Base-by-base conservation (phyloP, 30 jellyfish, hydroid and myxozoan genomes). In the Sanderia malayensis region DNA sequence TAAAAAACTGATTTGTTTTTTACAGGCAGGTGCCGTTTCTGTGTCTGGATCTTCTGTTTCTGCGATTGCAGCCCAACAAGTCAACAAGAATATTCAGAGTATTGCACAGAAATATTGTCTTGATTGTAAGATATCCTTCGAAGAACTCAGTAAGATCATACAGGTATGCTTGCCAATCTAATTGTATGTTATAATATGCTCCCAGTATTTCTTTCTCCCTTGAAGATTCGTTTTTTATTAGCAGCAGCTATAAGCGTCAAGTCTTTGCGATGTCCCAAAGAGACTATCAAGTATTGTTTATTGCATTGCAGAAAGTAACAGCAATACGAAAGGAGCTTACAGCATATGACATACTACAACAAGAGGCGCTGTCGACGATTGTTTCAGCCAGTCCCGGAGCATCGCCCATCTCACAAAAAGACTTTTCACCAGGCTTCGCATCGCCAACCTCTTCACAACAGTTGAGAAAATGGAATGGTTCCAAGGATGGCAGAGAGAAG, bases 121-220 rank as follows among this genome's bases (percentile, higher is more conserved):
- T 25, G 97, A 89, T 59, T 89, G 97, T 58, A 89, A 89, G 65
- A 70, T 71, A 8, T 76, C 97, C 1, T 89, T 89, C 71, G 97
- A 89, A 31, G 95, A 82, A 55, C 83, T 89, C 74, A 89, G 97
- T 86, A 89, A 83, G 57, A 71, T 84, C 58, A 87, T 86, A 9
- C 96, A 87, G 79, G 86, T 79, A 61, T n/a, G n/a, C n/a, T n/a
- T n/a, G n/a, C n/a, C n/a, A n/a, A n/a, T n/a, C n/a, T n/a, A n/a
- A n/a, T n/a, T n/a, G n/a, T n/a, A n/a, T n/a, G n/a, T n/a, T n/a
- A n/a, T n/a, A n/a, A n/a, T n/a, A n/a, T n/a, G n/a, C n/a, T n/a
- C n/a, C n/a, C n/a, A n/a, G n/a, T n/a, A n/a, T n/a, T n/a, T n/a
- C n/a, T n/a, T n/a, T n/a, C n/a, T n/a, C n/a, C n/a, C n/a, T n/a